Evolutionary conservation across 2,797 vertebrate genomes (phyloP).

Genomic region (Australoheros facetus): DNA sequence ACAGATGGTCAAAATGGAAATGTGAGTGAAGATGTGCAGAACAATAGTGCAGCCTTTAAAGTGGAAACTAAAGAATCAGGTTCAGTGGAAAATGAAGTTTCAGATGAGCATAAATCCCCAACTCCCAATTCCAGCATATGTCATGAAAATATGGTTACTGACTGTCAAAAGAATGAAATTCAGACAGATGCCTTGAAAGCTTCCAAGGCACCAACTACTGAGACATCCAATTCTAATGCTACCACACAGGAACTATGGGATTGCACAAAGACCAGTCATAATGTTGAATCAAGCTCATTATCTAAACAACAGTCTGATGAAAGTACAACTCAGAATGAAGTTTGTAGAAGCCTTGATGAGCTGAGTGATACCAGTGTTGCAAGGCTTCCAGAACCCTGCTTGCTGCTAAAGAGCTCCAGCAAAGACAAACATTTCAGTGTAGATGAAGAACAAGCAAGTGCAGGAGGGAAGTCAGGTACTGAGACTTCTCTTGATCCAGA

Average conservation of each 20-base stretch:
- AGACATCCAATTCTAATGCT: constrained; percentile 9
- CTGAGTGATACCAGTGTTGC: constrained; percentile 23
- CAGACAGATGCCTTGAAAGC: constrained; percentile 9
- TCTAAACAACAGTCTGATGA: constrained; percentile 28
- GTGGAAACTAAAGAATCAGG: neutral
- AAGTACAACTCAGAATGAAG: constrained; percentile 16
- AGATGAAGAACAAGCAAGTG: constrained; percentile 18
- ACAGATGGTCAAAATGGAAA: constrained; percentile 28
- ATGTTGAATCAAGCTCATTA: constrained; percentile 22
- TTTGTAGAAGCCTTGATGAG: constrained; percentile 6
- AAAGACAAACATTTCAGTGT: neutral
- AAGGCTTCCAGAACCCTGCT: constrained; percentile 49
- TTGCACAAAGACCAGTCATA: constrained; percentile 1
- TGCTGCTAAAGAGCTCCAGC: constrained; percentile 28
- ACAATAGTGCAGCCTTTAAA: constrained; percentile 7
- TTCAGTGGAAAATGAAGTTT: constrained; percentile 5
- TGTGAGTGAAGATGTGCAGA: neutral
- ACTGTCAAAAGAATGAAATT: constrained; percentile 25
- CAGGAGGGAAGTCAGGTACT: neutral
- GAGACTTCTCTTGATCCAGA: neutral
- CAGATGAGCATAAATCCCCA: constrained; percentile 11
- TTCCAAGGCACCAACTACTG: neutral
- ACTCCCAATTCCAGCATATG: constrained; percentile 14
- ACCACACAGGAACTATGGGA: constrained; percentile 17
- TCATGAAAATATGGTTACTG: constrained; percentile 22